A percentile compares a stretch with the other conserved stretches of the same genome.
phyloP scores from a whole-genome alignment of 2,888 invertebrate species.

The Calameuta filiformis region DNA sequence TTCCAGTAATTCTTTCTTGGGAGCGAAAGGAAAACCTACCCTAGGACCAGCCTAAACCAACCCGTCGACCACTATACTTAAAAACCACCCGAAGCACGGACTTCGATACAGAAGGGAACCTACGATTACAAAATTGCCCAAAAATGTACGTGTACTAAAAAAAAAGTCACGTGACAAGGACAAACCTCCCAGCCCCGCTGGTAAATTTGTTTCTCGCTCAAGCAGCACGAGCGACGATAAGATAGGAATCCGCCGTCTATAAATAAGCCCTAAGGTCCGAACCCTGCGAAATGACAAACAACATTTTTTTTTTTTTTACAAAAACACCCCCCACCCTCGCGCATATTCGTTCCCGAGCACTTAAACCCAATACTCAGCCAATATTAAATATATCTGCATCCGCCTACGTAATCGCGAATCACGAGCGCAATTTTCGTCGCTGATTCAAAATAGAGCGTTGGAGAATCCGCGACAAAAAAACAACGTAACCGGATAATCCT shows the following conservation, averaged over 20 bases:
- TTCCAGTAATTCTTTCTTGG: not conserved
- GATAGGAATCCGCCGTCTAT: not conserved
- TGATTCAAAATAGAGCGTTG: not conserved
- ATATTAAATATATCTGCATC: not conserved
- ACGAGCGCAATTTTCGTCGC: not conserved
- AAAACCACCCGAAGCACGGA: not conserved
- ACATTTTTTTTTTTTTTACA: not conserved
- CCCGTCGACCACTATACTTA: not conserved
- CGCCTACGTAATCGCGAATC: not conserved
- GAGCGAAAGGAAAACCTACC: not conserved
- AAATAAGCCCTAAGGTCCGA: not conserved
- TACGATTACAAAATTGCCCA: not conserved
- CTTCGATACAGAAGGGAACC: not conserved
- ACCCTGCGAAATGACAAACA: not conserved
- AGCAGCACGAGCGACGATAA: not conserved
- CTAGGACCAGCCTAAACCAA: not conserved
- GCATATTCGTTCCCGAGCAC: not conserved
- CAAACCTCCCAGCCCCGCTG: not conserved
- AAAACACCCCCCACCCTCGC: not conserved
- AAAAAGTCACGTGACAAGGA: not conserved
- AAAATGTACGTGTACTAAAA: not conserved
- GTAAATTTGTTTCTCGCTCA: not conserved
- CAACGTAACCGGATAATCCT: conserved; percentile 11
- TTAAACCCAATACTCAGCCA: not conserved
- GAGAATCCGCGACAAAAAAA: not conserved